Evolutionary conservation across 2,113 vertebrate genomes (phyloP).

Genomic region (Scortum barcoo): DNA sequence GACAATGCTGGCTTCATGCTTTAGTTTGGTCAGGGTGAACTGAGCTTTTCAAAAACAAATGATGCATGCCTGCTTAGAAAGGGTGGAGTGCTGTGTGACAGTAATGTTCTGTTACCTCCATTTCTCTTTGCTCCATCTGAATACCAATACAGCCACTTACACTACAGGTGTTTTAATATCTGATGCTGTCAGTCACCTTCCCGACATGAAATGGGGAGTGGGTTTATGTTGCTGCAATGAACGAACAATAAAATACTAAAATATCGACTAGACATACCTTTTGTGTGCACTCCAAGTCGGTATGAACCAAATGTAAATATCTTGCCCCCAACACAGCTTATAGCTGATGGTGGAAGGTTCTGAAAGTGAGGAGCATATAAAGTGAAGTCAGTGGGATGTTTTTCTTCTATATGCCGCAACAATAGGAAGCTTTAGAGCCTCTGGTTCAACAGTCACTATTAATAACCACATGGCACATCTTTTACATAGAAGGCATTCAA

Average conservation of each 20-base stretch:
- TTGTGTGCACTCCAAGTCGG: slow-evolving; percentile 97
- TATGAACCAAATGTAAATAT: slow-evolving; percentile 99
- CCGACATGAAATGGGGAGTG: neutral
- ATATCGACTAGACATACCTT: slow-evolving; percentile 86
- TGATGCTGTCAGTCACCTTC: neutral
- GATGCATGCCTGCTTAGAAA: neutral
- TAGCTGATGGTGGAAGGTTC: slow-evolving; percentile 91
- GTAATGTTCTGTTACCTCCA: neutral
- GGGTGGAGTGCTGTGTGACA: neutral
- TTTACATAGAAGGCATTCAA: no score
- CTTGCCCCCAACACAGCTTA: slow-evolving; percentile 91
- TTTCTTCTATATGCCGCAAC: neutral
- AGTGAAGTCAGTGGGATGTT: neutral
- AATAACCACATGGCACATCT: neutral
- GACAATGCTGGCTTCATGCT: slow-evolving; percentile 48
- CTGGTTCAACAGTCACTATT: neutral
- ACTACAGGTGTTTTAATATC: neutral
- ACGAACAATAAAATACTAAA: neutral
- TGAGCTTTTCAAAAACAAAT: slow-evolving; percentile 49
- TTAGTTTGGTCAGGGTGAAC: slow-evolving; percentile 25
- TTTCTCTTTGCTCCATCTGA: neutral
- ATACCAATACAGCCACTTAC: neutral
- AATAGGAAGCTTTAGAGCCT: neutral
- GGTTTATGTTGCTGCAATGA: neutral
- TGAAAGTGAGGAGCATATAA: slow-evolving; percentile 60